Evolutionary conservation across 2,797 vertebrate species (phyloP), one percentile per base, ranked within the genome.

Genomic region (Scolopax rusticola): DNA sequence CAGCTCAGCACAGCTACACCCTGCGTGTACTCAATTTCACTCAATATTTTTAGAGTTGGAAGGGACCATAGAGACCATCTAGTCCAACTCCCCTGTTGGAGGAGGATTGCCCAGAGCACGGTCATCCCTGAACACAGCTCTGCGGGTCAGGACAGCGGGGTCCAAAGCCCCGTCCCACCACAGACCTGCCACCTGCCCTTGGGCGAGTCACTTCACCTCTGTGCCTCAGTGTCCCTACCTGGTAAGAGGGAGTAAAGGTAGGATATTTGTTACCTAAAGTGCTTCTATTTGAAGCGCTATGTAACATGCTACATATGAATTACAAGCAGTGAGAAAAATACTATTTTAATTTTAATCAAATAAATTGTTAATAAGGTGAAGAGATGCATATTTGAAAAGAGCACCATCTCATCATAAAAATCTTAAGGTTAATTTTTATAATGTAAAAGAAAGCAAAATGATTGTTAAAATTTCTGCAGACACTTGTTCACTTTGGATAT

Each of bases 361-460:
- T 60, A 56, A 63, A 54, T 64, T 70, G 25, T 83, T 95, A 81
- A 75, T 41, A 84, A 88, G 71, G 47, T 80, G 27, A 93, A 92
- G 64, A 87, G 93, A 68, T 15, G 41, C 18, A 1, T 94, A 83
- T 40, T 83, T 92, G 61, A 94, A 83, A 70, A 89, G 59, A 89
- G 48, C 57, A 84, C 56, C 47, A 30, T 80, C 95, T 87, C 84
- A 45, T 90, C 83, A 69, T 67, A 91, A 64, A 79, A 68, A 38
- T 79, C 33, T 57, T 83, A 64, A 25, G 56, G 77, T 94, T 95
- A 50, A 71, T 93, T 98, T 97, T 96, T 95, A 40, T 96, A 97
- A 45, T n/a, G 71, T 71, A 27, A 3, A 93, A 83, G 94, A 95
- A 92, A 70, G 78, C 60, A 92, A 78, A 93, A 59, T 81, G 15